Evolutionary conservation across 2,888 invertebrate species (phyloP).

Genomic region (Stramonita haemastoma): DNA sequence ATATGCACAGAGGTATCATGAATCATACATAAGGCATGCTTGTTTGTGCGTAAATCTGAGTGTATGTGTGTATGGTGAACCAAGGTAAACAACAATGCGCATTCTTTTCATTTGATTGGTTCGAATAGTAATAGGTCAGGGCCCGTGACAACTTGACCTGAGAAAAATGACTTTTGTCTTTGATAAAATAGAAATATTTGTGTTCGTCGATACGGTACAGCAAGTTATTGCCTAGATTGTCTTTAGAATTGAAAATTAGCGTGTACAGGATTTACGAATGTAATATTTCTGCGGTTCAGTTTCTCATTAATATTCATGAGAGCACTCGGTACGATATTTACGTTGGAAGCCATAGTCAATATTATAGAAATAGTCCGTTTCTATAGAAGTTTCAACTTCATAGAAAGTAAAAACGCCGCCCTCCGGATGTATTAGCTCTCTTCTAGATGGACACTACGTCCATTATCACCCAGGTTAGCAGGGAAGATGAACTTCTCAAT

Average conservation of each 20-base stretch:
- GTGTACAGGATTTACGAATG: neutral
- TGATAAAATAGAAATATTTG: neutral
- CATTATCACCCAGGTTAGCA: conserved; percentile 98
- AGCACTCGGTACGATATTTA: conserved; percentile 60
- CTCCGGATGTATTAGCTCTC: conserved; percentile 53
- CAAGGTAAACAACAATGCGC: neutral
- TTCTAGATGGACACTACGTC: conserved; percentile 92
- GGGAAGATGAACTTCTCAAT: conserved; percentile 97
- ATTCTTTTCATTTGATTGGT: conserved; percentile 29
- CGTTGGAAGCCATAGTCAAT: conserved; percentile 54
- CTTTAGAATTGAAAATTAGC: neutral
- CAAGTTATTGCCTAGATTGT: too few relatives aligned
- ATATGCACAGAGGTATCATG: too few relatives aligned
- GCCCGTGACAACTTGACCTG: conserved; percentile 21
- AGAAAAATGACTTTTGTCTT: neutral
- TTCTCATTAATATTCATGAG: conserved; percentile 69
- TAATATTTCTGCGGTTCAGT: conserved; percentile 50
- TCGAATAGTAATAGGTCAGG: neutral
- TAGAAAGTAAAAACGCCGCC: conserved; percentile 56
- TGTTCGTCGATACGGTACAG: neutral
- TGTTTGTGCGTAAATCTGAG: too few relatives aligned
- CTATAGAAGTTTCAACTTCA: conserved; percentile 45
- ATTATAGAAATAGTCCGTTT: conserved; percentile 48
- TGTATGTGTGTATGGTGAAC: neutral
- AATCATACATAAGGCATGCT: too few relatives aligned